Percentiles rank a stretch among this genome's conserved stretches.
These are phyloP conservation scores for Brotula barbata DNA, from an alignment of 2,797 vertebrate species.

Conservation along the genomic window DNA sequence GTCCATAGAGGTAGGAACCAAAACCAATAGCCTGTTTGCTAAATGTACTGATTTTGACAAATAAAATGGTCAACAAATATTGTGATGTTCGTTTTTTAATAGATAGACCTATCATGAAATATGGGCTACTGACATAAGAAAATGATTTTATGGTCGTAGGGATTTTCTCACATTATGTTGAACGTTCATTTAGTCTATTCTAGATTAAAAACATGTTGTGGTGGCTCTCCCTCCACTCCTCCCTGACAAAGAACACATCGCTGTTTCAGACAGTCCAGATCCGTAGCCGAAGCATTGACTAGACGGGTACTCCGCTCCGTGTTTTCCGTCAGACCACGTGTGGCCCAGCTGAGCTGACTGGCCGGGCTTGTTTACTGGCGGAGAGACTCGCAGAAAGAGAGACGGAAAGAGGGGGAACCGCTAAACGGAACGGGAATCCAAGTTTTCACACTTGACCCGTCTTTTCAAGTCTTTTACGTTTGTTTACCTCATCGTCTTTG, in stretches of 20 bases:
- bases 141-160: no score
- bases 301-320: slow-evolving; percentile 46
- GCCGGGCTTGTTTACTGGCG: slow-evolving; percentile 88
- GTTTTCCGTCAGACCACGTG: slow-evolving; percentile 61
- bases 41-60: no score
- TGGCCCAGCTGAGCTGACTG: slow-evolving; percentile 86
- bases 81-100: no score
- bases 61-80: no score
- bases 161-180: no score
- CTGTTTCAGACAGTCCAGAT: slow-evolving; percentile 54
- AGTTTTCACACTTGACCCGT: slow-evolving; percentile 76
- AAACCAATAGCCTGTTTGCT: no score
- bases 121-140: no score
- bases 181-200: neutral
- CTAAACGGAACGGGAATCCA: slow-evolving; percentile 72
- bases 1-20: no score
- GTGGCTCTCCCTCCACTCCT: neutral
- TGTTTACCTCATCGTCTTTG: slow-evolving; percentile 44
- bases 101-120: no score
- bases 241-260: slow-evolving; percentile 34
- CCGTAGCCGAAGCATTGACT: slow-evolving; percentile 12
- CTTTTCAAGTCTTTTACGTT: slow-evolving; percentile 59
- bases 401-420: slow-evolving; percentile 76
- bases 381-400: slow-evolving; percentile 73
- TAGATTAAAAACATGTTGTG: neutral